Percentiles rank a stretch among this genome's conserved stretches.
phyloP scores from a whole-genome alignment of 2,797 vertebrate species.

The Macroramphosus scolopax region DNA sequence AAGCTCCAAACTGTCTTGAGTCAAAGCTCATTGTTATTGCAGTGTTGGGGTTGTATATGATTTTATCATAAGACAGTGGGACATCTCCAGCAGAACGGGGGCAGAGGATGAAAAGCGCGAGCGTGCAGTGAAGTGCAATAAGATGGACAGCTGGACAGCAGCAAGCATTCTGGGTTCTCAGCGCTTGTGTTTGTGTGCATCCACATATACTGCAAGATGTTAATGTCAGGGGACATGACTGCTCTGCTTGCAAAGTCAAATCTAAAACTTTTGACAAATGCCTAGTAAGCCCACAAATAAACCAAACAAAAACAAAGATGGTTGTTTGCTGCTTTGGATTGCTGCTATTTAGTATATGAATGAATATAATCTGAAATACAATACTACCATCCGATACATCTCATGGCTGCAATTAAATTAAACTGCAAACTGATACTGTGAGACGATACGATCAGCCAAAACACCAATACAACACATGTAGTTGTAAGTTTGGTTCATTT shows the following conservation, averaged over 20 bases:
- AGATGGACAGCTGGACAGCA: conserved; percentile 80
- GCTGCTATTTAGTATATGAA: conserved; percentile 3
- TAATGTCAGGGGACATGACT: conserved; percentile 46
- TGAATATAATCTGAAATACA: too few species aligned
- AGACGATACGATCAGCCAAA: too few species aligned
- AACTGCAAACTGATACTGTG: too few species aligned
- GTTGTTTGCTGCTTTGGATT: conserved; percentile 8
- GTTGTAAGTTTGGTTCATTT: conserved; percentile 1
- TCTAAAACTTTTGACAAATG: conserved; percentile 18
- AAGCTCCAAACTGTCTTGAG: conserved; percentile 48
- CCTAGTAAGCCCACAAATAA: conserved; percentile 6
- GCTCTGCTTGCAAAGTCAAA: conserved; percentile 26
- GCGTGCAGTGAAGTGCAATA: conserved; percentile 72
- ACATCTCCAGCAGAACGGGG: conserved; percentile 45
- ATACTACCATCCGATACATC: too few species aligned
- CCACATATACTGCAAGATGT: conserved; percentile 50
- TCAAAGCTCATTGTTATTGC: conserved; percentile 51
- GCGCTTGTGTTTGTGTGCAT: conserved; percentile 64
- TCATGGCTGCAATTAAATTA: too few species aligned
- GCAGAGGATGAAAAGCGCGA: conserved; percentile 43
- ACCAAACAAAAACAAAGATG: conserved; percentile 8
- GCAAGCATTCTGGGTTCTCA: conserved; percentile 57
- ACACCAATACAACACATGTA: too few species aligned
- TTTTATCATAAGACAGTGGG: conserved; percentile 40
- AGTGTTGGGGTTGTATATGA: conserved; percentile 41